Evolutionary conservation across 1,140 invertebrate genomes (phyloP).

Genomic region (Hylaeus volcanicus): DNA sequence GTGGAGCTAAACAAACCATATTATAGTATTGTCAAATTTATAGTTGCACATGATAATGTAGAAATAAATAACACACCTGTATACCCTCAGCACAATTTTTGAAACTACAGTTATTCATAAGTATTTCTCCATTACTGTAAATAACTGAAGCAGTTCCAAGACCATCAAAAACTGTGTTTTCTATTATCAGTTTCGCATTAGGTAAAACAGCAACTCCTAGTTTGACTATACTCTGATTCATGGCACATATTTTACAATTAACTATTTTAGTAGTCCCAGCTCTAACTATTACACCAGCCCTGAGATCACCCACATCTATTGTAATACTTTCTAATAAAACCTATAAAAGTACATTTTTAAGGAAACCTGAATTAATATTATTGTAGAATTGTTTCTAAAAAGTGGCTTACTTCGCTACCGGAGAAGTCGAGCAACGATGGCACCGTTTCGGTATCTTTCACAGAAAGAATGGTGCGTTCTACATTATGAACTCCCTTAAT

Average conservation of each 20-base stretch:
- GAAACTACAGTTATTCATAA: constrained; percentile 70
- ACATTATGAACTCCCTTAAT: constrained; percentile 75
- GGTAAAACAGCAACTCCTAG: constrained; percentile 75
- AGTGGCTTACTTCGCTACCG: constrained; percentile 67
- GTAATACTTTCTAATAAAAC: constrained; percentile 73
- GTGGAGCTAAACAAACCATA: constrained; percentile 48
- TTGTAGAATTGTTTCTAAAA: background rate
- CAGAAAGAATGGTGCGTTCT: constrained; percentile 66
- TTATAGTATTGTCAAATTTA: background rate
- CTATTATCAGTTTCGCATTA: constrained; percentile 69
- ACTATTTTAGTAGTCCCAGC: constrained; percentile 68
- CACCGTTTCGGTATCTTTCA: constrained; percentile 68
- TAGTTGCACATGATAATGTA: constrained; percentile 5
- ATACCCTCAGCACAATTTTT: constrained; percentile 73
- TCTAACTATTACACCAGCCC: constrained; percentile 72
- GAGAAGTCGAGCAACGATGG: constrained; percentile 76
- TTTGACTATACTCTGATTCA: constrained; percentile 72
- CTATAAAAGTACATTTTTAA: constrained; percentile 56
- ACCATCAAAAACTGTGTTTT: constrained; percentile 70
- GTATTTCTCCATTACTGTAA: constrained; percentile 67
- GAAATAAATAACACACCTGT: constrained; percentile 63
- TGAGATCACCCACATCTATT: constrained; percentile 72
- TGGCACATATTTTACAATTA: constrained; percentile 71
- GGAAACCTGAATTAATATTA: background rate
- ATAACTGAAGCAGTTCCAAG: constrained; percentile 73